Percentiles rank a stretch among this genome's conserved stretches.
These are phyloP conservation scores for Bellardia bayeri DNA, from an alignment of 2,888 invertebrate genomes.

Conservation along the genomic window DNA sequence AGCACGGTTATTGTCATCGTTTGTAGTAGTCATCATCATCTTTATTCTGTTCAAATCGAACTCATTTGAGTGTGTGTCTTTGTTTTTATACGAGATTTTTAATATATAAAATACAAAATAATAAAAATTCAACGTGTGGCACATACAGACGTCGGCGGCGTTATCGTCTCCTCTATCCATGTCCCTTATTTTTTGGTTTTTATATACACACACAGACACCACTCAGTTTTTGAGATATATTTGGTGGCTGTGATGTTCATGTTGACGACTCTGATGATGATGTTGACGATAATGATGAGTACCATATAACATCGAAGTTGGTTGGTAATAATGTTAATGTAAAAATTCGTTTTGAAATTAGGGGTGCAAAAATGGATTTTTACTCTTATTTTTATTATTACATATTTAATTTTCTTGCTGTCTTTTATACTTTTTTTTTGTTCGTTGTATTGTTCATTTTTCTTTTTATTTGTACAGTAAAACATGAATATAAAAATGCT, in stretches of 20 bases:
- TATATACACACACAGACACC: neutral
- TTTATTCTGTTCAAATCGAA: conserved; percentile 59
- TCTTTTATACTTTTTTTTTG: conserved; percentile 36
- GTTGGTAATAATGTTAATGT: conserved; percentile 62
- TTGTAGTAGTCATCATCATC: conserved; percentile 40
- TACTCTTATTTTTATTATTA: conserved; percentile 60
- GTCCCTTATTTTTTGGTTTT: conserved; percentile 25
- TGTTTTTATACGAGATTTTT: conserved; percentile 55
- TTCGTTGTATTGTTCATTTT: conserved; percentile 27
- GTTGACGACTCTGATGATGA: conserved; percentile 33
- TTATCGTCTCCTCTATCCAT: conserved; percentile 21
- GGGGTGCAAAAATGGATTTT: conserved; percentile 74
- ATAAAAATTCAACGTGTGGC: conserved; percentile 68
- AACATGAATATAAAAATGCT: conserved; percentile 25
- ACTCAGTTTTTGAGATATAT: conserved; percentile 46
- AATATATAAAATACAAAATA: conserved; percentile 55
- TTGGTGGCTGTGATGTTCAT: conserved; percentile 57
- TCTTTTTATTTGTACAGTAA: conserved; percentile 49
- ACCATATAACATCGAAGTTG: conserved; percentile 22
- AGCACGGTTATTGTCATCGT: conserved; percentile 54
- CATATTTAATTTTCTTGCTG: conserved; percentile 40
- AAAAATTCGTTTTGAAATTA: conserved; percentile 69
- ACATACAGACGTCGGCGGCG: conserved; percentile 41
- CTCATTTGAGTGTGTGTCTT: conserved; percentile 55
- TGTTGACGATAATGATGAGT: conserved; percentile 38